Evolutionary conservation across 2,888 invertebrate species (phyloP), one percentile per base, ranked within the genome.

Genomic region (Dynastes tityus): DNA sequence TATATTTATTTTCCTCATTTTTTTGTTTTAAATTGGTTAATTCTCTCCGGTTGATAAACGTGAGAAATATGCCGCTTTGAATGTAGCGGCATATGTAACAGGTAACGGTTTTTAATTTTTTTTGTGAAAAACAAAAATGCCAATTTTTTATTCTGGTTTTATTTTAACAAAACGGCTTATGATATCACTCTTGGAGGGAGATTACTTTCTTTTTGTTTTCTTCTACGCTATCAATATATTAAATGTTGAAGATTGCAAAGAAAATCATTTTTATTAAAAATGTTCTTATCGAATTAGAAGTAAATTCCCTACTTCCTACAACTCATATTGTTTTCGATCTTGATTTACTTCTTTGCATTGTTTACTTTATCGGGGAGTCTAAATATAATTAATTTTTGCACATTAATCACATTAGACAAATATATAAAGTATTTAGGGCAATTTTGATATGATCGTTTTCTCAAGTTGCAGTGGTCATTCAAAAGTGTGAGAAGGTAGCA

Each of bases 41-140:
- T 45, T 45, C 11, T 65, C 40, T 65, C 58, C 53, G 55, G 77
- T 68, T 68, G 77, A 16, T 70, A 70, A 68, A 77, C 70, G 77
- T 70, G 77, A 77, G 70, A 77, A 55, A 68, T 65, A 61, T 13
- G 8, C 51, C 63, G 27, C 32, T 9, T 64, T 64, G 16, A 32
- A 9, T n/a, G 64, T 8, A 37, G 32, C n/a, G 64, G n/a, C 29
- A n/a, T 5, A n/a, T 22, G 8, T 40, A 37, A 22, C 65, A 65
- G 65, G 65, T 65, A 65, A 65, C 65, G 37, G 40, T 40, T 40
- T 9, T 29, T 8, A 27, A 11, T 37, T 37, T 37, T 32, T 37
- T 37, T 37, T 5, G 32, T 37, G 45, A 45, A 63, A 63, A 63
- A 63, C 1, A 63, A 63, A 27, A 13, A 32, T 27, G 29, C 45